Base-by-base conservation (phyloP, 2,797 vertebrate genomes). In the Oreonectes daqikongensis region DNA sequence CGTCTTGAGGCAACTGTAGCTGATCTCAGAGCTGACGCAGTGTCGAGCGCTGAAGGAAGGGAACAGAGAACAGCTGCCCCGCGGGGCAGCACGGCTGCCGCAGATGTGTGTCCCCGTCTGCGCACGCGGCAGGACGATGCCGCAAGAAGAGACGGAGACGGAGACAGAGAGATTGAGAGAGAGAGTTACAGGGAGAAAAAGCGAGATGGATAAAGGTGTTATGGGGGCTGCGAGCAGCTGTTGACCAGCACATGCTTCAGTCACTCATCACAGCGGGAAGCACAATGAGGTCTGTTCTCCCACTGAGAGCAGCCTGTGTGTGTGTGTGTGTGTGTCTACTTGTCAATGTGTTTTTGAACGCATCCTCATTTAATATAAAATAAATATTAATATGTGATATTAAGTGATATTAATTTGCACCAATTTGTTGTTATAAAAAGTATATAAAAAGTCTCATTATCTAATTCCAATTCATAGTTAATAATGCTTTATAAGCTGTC, bases 241-340 rank as follows among this genome's bases (percentile, higher is more conserved):
- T 92, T 93, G 87, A 86, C 85, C 90, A 89, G 90, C 91, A 93
- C 91, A 92, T 88, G 88, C 88, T 90, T 83, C 87, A 90, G 92
- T 92, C 92, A 92, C 86, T 93, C 92, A 93, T 87, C 88, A 86
- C 88, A 91, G 90, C 88, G 79, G 87, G 91, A 60, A 85, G 85
- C 87, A 92, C 91, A 92, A 90, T 89, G 86, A 88, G 87, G 89
- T 81, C 86, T 80, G 89, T 90, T 90, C 89, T 91, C 90, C 87
- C 80, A 89, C 88, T 86, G 57, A 66, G 77, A 50, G 42, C 44
- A 60, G 79, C 24, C n/a, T 42, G 70, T 30, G 52, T 53, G 38
- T 78, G 73, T 68, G 67, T 78, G 60, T 63, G 63, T 69, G 67
- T 52, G 40, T 55, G 65, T 40, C 11, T n/a, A 24, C 38, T 15